Evolutionary conservation across 2,113 vertebrate genomes (phyloP).

Genomic region (Chionodraco myersi): DNA sequence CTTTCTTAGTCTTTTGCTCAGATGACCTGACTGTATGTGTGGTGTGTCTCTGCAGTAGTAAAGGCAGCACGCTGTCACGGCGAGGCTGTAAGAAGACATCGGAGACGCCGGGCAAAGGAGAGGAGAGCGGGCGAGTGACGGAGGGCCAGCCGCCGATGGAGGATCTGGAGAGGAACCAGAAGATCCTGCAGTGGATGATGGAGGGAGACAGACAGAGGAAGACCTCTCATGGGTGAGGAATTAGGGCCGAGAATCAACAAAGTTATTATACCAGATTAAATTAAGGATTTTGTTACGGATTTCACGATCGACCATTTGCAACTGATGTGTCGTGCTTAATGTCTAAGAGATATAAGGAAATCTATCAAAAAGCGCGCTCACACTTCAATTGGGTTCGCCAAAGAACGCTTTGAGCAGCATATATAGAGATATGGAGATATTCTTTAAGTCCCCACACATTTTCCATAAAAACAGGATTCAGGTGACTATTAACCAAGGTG

Average conservation of each 20-base stretch:
- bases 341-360: not conserved
- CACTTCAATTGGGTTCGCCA: no score
- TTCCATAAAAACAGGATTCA: no score
- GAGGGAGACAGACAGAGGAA: constrained; percentile 95
- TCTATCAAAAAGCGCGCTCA: no score
- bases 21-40: constrained; percentile 15
- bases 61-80: constrained; percentile 86
- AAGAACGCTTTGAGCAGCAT: no score
- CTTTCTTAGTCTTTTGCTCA: not conserved
- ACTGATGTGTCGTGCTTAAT: not conserved
- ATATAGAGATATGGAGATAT: no score
- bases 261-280: no score
- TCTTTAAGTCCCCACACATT: no score
- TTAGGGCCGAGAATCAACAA: no score
- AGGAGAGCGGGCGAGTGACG: constrained; percentile 74
- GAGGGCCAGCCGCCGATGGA: constrained; percentile 88
- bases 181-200: constrained; percentile 98
- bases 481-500: no score
- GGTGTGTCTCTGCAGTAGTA: constrained; percentile 83
- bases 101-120: constrained; percentile 85
- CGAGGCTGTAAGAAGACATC: constrained; percentile 87
- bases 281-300: no score
- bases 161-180: constrained; percentile 92
- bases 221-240: constrained; percentile 88
- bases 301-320: not conserved